Evolutionary conservation across 2,797 vertebrate genomes (phyloP).

Genomic region (Danio kyathit): DNA sequence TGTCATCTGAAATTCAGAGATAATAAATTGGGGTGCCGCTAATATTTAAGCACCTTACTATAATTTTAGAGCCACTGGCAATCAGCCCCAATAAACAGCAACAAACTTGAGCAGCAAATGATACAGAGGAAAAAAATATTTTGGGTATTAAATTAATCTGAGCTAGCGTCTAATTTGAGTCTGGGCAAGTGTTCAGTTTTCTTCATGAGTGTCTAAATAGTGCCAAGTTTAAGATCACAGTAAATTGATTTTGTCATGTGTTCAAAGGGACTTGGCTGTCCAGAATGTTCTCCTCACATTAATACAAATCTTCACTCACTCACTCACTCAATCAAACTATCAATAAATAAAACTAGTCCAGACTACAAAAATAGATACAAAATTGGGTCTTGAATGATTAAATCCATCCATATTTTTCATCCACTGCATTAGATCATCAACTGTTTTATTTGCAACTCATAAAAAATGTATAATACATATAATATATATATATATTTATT

Average conservation of each 20-base stretch:
- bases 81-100: slow-evolving; percentile 80
- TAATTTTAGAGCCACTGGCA: slow-evolving; percentile 83
- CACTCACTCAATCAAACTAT: no score
- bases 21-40: slow-evolving; percentile 81
- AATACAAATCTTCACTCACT: slow-evolving; percentile 56
- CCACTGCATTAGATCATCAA: no score
- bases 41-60: slow-evolving; percentile 79
- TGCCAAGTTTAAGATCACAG: slow-evolving; percentile 82
- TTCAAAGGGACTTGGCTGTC: slow-evolving; percentile 79
- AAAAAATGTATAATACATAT: no score
- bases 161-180: slow-evolving; percentile 81
- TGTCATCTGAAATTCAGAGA: slow-evolving; percentile 81
- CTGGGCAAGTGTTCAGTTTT: slow-evolving; percentile 79
- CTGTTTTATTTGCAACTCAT: no score
- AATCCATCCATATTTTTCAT: no score
- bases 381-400: no score
- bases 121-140: slow-evolving; percentile 69
- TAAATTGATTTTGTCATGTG: slow-evolving; percentile 84
- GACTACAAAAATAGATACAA: no score
- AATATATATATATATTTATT: no score
- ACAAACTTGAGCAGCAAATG: slow-evolving; percentile 79
- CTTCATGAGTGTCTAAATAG: slow-evolving; percentile 63
- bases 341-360: no score
- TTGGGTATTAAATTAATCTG: slow-evolving; percentile 84
- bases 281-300: slow-evolving; percentile 65